These are phyloP conservation scores for Serranochromis macrocephalus DNA, from an alignment of 2,113 vertebrate genomes.

Conservation along the genomic window DNA sequence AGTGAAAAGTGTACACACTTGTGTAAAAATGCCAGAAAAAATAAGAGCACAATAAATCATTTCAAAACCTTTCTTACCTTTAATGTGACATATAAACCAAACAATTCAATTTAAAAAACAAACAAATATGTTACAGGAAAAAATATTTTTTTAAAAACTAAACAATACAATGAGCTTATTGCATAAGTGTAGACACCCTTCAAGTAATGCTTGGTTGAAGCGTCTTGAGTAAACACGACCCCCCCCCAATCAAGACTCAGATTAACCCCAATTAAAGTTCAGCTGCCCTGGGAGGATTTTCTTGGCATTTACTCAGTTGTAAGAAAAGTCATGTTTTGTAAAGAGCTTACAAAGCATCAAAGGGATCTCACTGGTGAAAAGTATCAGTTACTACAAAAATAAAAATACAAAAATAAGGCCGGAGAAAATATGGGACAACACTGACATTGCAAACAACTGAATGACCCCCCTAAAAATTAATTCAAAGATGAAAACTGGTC, in stretches of 20 bases:
- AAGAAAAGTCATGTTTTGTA: neutral
- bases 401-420: neutral
- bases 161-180: neutral
- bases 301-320: neutral
- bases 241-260: fast-evolving
- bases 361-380: neutral
- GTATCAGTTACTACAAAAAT: neutral
- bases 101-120: fast-evolving
- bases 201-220: neutral
- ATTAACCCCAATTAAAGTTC: neutral
- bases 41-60: neutral
- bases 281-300: neutral
- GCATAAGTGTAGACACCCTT: neutral
- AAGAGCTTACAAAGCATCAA: neutral
- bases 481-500: neutral
- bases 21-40: neutral
- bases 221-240: neutral
- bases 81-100: neutral
- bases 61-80: neutral
- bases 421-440: neutral
- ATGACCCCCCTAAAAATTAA: neutral
- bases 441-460: neutral
- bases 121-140: neutral
- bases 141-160: fast-evolving
- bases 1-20: neutral